Conservation (phyloP, 2,797 vertebrate genomes). For the Fundulus diaphanus region DNA sequence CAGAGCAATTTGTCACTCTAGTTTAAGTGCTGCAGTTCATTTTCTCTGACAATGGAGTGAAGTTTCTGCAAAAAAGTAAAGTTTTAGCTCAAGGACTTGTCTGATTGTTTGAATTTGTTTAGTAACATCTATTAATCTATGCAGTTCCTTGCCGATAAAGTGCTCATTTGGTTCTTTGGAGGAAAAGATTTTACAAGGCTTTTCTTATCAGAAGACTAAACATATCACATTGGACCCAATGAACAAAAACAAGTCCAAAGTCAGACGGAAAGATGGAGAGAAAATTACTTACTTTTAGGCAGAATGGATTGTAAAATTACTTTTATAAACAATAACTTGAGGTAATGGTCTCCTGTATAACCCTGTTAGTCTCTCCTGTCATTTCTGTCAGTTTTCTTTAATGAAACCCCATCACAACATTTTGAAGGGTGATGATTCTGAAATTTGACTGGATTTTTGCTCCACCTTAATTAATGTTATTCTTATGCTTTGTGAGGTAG, state of each 20-base stretch:
- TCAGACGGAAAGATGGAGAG: neutral
- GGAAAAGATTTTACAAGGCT: neutral
- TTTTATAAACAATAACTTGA: slow-evolving; percentile 14
- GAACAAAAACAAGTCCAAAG: neutral
- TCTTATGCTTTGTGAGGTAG: too few relatives aligned
- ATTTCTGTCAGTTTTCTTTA: neutral
- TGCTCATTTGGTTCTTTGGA: slow-evolving; percentile 6
- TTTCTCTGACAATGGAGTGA: neutral
- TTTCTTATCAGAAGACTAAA: neutral
- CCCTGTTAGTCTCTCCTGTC: neutral
- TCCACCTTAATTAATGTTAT: too few relatives aligned
- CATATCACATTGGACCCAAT: neutral
- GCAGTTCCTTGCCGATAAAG: slow-evolving; percentile 1
- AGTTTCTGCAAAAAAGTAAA: slow-evolving; percentile 8
- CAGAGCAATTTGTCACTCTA: slow-evolving; percentile 13
- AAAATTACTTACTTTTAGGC: neutral
- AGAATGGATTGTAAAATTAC: neutral
- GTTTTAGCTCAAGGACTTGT: slow-evolving; percentile 12
- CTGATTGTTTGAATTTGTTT: neutral
- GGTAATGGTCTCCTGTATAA: slow-evolving; percentile 4
- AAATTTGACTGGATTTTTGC: too few relatives aligned
- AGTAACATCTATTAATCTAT: slow-evolving; percentile 22
- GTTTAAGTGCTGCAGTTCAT: slow-evolving; percentile 5
- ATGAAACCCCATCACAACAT: neutral
- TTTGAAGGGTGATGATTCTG: neutral